A percentile compares a stretch with the other conserved stretches of the same genome.
phyloP scores from a whole-genome alignment of 2,113 vertebrate species.

The Danio rerio region DNA sequence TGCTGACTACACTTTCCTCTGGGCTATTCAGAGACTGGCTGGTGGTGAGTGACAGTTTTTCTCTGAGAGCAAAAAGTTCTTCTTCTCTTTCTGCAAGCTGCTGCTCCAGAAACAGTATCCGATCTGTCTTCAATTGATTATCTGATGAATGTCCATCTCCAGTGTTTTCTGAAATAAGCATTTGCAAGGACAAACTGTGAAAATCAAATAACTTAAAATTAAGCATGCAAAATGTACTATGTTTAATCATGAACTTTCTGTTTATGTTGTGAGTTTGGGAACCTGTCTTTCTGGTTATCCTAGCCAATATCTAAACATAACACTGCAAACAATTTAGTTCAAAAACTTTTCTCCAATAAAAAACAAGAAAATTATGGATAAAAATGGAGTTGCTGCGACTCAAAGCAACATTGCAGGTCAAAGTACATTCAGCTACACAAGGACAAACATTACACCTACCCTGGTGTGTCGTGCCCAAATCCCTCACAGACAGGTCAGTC shows the following conservation, averaged over 20 bases:
- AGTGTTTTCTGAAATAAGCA: constrained; percentile 21
- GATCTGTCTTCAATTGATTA: constrained; percentile 18
- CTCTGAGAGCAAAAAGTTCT: constrained; percentile 68
- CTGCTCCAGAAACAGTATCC: constrained; percentile 64
- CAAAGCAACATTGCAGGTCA: constrained; percentile 26
- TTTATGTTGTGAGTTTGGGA: not conserved
- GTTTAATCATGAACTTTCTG: not conserved
- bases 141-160: constrained; percentile 21
- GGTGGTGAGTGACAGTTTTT: constrained; percentile 65
- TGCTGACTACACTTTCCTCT: constrained; percentile 49
- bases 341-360: not conserved
- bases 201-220: not conserved
- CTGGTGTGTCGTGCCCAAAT: constrained; percentile 61
- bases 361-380: not conserved
- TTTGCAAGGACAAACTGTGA: not conserved
- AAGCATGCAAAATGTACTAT: not conserved
- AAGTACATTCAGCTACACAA: constrained; percentile 34
- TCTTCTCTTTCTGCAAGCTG: constrained; percentile 71
- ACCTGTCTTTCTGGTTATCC: constrained; percentile 3
- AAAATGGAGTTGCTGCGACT: not conserved
- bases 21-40: constrained; percentile 58
- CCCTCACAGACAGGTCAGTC: constrained; percentile 46
- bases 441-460: constrained; percentile 63
- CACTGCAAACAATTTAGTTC: not conserved
- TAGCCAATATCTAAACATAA: not conserved